Evolutionary conservation across 92 coral and sea anemone genomes (phyloP), one percentile per base, ranked within the genome.

Genomic region (Isaurus tuberculatus): DNA sequence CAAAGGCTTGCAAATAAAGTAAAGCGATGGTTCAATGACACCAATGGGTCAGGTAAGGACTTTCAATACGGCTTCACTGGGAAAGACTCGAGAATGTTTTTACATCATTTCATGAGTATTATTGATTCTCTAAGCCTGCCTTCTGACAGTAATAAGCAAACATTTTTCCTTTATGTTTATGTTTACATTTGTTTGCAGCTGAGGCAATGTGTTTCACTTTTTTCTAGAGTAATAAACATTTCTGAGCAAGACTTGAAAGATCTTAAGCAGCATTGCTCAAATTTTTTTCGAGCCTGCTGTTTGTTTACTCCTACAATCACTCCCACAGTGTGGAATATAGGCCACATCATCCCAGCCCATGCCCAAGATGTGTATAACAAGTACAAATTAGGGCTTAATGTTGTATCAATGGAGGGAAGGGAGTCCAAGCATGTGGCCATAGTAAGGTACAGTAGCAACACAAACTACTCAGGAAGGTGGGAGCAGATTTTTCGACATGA

Each of bases 361-460:
- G 75, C 63, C 63, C 63, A 55, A 55, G 87, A 88, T 89, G 86
- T 90, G 43, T 87, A 78, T 75, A 66, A 57, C 44, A 86, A 86
- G 73, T 90, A 87, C 66, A 25, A 87, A 30, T 72, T 85, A 74
- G 92, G 92, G 73, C 89, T 88, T 17, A 81, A 85, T 88, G 66
- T 44, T 79, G 82, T 88, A 37, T 84, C 94, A 64, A 73, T 88
- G 91, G 94, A 88, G 77, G 90, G 90, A 43, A 70, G 91, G 55
- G 88, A 91, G 74, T 69, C 89, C 14, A 88, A 91, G 82, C 91
- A 85, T 75, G 77, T 88, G 70, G 85, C 88, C 44, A 88, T 88
- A 43, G 68, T 33, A 68, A 75, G 29, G 81, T 37, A 48, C 33
- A 75, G 31, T 42, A 40, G 49, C 26, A 75, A 75, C 34, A 75